These are phyloP conservation scores for Pristionchus pacificus DNA, from an alignment of 1,140 invertebrate species.

Conservation along the genomic window DNA sequence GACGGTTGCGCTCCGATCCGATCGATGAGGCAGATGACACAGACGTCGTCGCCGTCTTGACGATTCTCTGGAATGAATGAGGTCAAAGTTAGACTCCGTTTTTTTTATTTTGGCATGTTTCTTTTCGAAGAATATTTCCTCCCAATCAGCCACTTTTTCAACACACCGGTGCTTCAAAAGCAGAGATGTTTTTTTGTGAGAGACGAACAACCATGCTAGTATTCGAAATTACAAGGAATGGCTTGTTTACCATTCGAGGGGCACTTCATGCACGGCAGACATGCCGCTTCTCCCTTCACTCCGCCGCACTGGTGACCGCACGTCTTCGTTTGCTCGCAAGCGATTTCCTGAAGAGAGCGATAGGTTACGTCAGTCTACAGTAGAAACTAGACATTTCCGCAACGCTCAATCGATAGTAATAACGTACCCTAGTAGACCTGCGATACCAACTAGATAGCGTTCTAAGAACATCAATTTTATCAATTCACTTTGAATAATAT, in stretches of 20 bases:
- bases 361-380: no score
- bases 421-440: no score
- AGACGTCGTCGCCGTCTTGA: slow-evolving; percentile 92
- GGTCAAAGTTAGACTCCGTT: slow-evolving; percentile 21
- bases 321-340: slow-evolving; percentile 74
- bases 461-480: no score
- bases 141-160: no score
- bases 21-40: slow-evolving; percentile 98
- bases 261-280: slow-evolving; percentile 79
- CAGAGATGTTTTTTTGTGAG: no score
- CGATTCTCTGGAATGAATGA: slow-evolving; percentile 65
- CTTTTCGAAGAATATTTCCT: slow-evolving; percentile 1
- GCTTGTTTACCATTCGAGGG: slow-evolving; percentile 41
- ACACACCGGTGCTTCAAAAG: no score
- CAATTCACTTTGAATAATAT: no score
- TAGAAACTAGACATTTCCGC: no score
- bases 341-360: slow-evolving; percentile 62
- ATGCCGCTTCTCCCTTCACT: slow-evolving; percentile 74
- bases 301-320: slow-evolving; percentile 92
- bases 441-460: no score
- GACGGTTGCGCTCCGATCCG: slow-evolving; percentile 84
- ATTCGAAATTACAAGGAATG: not conserved
- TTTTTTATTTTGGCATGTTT: slow-evolving; percentile 41
- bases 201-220: no score
- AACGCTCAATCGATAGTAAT: no score